A percentile compares a stretch with the other conserved stretches of the same genome.
These are phyloP conservation scores for Philypnodon macrostomus DNA, from an alignment of 2,797 vertebrate genomes.

Conservation along the genomic window DNA sequence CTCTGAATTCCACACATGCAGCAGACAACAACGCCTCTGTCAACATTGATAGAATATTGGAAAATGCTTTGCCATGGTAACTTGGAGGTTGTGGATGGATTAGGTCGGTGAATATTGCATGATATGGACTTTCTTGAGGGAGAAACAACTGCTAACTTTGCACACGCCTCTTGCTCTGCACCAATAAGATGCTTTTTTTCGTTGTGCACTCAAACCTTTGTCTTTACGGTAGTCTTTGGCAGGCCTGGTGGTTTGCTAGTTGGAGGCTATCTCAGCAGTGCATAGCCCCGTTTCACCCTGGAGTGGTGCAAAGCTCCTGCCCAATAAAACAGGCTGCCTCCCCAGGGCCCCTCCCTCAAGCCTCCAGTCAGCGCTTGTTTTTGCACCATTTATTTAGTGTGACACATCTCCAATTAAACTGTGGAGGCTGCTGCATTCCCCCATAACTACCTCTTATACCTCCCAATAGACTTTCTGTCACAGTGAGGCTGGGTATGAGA, in stretches of 20 bases:
- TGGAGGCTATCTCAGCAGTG: conserved; percentile 68
- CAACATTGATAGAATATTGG: conserved; percentile 66
- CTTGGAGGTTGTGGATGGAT: too few species aligned
- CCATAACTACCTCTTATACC: conserved; percentile 84
- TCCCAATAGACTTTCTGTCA: conserved; percentile 81
- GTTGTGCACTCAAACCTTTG: conserved; percentile 59
- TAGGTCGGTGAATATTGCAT: too few species aligned
- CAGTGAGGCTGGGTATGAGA: conserved; percentile 72
- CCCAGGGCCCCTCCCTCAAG: conserved; percentile 79
- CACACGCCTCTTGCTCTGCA: conserved; percentile 25
- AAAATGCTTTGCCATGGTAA: conserved; percentile 63
- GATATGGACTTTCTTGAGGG: conserved; percentile 22
- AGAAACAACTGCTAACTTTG: conserved; percentile 38
- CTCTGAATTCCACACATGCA: conserved; percentile 49
- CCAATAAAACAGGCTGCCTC: conserved; percentile 79
- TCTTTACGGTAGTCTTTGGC: conserved; percentile 54
- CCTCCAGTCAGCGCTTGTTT: conserved; percentile 81
- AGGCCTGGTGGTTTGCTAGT: conserved; percentile 64
- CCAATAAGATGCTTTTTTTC: conserved; percentile 30
- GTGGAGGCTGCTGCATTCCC: conserved; percentile 81
- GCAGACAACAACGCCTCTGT: conserved; percentile 54
- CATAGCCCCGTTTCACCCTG: conserved; percentile 74
- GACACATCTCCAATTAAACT: conserved; percentile 87
- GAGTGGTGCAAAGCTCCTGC: conserved; percentile 76
- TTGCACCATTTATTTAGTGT: conserved; percentile 86